Percentiles rank a stretch among this genome's conserved stretches.
These are phyloP conservation scores for Drosophila borealis DNA, from an alignment of 2,888 invertebrate genomes.

Conservation along the genomic window DNA sequence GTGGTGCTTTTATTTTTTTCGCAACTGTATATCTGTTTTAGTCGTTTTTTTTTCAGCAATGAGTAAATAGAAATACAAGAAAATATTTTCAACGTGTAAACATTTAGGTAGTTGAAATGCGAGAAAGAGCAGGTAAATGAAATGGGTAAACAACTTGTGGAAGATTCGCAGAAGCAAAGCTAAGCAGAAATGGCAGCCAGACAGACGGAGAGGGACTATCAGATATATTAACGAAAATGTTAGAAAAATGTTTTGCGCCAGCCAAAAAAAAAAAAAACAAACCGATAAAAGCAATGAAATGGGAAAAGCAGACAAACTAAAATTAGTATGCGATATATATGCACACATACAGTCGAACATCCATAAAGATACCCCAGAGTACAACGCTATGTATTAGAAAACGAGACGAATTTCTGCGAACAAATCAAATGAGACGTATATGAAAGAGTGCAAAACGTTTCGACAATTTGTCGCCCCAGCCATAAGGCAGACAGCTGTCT, in stretches of 20 bases:
- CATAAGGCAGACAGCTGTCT: slow-evolving; percentile 13
- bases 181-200: slow-evolving; percentile 13
- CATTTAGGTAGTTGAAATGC: slow-evolving; percentile 48
- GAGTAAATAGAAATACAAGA: slow-evolving; percentile 49
- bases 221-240: slow-evolving; percentile 54
- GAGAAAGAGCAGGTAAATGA: slow-evolving; percentile 40
- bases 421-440: slow-evolving; percentile 16
- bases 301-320: slow-evolving; percentile 58
- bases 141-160: slow-evolving; percentile 17
- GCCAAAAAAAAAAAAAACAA: slow-evolving; percentile 16
- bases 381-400: slow-evolving; percentile 18
- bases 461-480: slow-evolving; percentile 30
- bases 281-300: slow-evolving; percentile 38
- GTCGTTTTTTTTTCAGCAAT: slow-evolving; percentile 19
- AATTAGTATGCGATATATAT: slow-evolving; percentile 54
- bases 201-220: slow-evolving; percentile 26
- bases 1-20: no score
- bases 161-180: neutral
- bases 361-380: slow-evolving; percentile 24
- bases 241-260: slow-evolving; percentile 34
- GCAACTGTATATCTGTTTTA: neutral
- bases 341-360: slow-evolving; percentile 3
- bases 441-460: slow-evolving; percentile 33
- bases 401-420: slow-evolving; percentile 36
- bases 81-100: slow-evolving; percentile 53